phyloP scores from a whole-genome alignment of 2,797 vertebrate genomes.

The Anguilla megastoma region DNA sequence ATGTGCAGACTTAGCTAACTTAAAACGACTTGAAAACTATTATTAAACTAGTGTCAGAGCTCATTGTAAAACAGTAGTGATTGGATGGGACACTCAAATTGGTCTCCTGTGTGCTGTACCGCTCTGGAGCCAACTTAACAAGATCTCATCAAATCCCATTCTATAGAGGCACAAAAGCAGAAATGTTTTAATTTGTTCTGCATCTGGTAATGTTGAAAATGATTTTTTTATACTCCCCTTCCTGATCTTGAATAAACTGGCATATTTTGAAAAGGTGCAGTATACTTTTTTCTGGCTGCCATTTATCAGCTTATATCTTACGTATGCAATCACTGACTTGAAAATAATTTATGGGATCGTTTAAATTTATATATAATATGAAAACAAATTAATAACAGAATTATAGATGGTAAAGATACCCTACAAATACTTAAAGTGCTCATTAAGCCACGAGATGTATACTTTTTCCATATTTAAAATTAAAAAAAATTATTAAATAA shows the following conservation, averaged over 20 bases:
- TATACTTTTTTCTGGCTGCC: not conserved
- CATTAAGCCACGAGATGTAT: too few species aligned
- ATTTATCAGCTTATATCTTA: constrained; percentile 30
- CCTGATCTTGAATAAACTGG: not conserved
- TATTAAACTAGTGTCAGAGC: not conserved
- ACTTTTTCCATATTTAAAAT: too few species aligned
- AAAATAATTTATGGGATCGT: constrained; percentile 16
- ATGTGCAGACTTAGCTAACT: not conserved
- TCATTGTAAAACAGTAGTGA: constrained; percentile 21
- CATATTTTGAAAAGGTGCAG: not conserved
- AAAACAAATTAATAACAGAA: too few species aligned
- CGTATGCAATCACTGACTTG: constrained; percentile 40
- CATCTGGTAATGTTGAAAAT: constrained; percentile 23
- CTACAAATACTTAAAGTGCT: too few species aligned
- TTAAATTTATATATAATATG: not conserved
- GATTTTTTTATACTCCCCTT: not conserved
- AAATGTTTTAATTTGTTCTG: constrained; percentile 5
- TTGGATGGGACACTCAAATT: constrained; percentile 21
- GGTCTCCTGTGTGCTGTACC: constrained; percentile 6
- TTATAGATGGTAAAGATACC: too few species aligned
- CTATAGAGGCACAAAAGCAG: not conserved
- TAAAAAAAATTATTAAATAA: too few species aligned
- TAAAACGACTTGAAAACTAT: not conserved
- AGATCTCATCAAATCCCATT: not conserved
- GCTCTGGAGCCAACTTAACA: not conserved